Evolutionary conservation across 1,140 invertebrate genomes (phyloP).

Genomic region (Cyrtorhinus lividipennis): DNA sequence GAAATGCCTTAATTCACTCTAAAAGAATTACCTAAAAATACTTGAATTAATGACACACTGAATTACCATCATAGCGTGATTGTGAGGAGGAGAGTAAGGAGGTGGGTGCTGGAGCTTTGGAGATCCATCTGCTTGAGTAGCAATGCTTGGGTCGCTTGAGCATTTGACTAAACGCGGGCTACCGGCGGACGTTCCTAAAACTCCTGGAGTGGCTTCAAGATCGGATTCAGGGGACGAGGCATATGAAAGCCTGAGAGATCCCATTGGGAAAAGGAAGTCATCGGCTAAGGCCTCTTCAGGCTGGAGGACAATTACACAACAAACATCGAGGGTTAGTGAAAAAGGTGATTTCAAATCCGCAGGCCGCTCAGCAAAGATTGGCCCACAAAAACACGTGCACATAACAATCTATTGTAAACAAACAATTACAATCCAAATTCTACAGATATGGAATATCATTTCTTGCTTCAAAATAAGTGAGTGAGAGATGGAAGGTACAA

Average conservation of each 20-base stretch:
- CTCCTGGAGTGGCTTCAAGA: constrained; percentile 66
- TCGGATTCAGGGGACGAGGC: constrained; percentile 92
- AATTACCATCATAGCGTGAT: constrained; percentile 24
- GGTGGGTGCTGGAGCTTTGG: constrained; percentile 27
- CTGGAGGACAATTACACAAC: constrained; percentile 34
- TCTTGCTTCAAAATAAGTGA: no score
- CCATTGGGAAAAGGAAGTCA: constrained; percentile 98
- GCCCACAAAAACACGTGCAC: no score
- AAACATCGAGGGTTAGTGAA: constrained; percentile 1
- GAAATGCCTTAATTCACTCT: no score
- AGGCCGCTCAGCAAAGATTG: no score
- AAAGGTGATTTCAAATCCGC: no score
- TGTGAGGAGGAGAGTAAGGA: constrained; percentile 45
- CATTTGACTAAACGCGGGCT: constrained; percentile 61
- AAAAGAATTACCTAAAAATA: no score
- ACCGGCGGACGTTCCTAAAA: constrained; percentile 39
- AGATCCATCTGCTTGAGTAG: constrained; percentile 43
- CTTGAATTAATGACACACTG: no score
- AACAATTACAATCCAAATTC: no score
- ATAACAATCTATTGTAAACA: no score
- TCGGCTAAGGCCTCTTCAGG: constrained; percentile 72
- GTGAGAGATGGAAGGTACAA: no score
- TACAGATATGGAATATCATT: constrained; percentile 7
- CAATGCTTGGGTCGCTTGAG: constrained; percentile 67
- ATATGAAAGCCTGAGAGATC: constrained; percentile 78